Evolutionary conservation across 2,113 vertebrate species (phyloP).

Genomic region (Donacobius atricapilla): DNA sequence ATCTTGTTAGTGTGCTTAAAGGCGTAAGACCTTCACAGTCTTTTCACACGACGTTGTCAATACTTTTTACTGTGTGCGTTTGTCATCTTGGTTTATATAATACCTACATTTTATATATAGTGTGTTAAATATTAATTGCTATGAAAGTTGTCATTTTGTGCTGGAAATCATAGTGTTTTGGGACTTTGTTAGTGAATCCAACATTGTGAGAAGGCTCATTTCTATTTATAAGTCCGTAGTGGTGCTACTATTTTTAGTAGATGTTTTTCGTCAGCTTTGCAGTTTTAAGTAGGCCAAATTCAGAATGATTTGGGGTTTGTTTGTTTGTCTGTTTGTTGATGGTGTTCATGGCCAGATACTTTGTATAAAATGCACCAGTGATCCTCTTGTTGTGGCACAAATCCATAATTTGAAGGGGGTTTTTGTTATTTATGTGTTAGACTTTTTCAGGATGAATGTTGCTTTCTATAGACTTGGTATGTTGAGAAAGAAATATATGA

Average conservation of each 20-base stretch:
- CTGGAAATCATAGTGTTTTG: neutral
- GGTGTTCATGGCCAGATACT: neutral
- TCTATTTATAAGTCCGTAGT: neutral
- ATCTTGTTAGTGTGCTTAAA: neutral
- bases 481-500: neutral
- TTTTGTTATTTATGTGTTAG: neutral
- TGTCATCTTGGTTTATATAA: neutral
- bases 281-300: neutral
- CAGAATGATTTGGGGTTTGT: neutral
- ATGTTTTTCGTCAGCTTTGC: neutral
- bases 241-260: neutral
- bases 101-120: neutral
- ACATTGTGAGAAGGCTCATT: neutral
- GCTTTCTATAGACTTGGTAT: neutral
- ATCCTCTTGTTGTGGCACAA: neutral
- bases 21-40: neutral
- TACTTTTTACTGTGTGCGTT: rapidly evolving
- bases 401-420: neutral
- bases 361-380: neutral
- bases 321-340: neutral
- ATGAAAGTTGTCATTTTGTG: neutral
- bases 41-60: neutral
- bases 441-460: neutral
- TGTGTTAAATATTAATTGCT: neutral
- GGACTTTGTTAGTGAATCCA: neutral